Percentiles rank a stretch among this genome's conserved stretches.
Conservation (phyloP, 2,888 invertebrate genomes). For the Himalopsyche kuldschensis region DNA sequence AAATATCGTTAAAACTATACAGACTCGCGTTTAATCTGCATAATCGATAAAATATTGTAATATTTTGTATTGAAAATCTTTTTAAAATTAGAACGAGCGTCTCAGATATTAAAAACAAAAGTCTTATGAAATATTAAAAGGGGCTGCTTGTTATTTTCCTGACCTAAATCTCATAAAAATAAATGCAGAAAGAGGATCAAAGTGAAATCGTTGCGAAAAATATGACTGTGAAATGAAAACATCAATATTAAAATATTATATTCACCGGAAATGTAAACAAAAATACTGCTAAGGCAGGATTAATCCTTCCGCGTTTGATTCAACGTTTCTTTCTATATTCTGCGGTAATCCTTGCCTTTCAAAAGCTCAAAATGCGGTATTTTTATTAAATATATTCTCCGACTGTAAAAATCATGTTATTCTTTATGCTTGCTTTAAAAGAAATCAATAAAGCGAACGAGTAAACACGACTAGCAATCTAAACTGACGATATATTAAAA, state of each 20-base stretch:
- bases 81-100: no score
- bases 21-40: no score
- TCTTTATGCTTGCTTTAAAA: no score
- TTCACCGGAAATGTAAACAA: not conserved
- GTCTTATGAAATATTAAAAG: not conserved
- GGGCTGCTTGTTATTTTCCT: not conserved
- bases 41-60: not conserved
- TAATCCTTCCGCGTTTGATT: slow-evolving; percentile 14
- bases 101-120: not conserved
- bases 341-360: not conserved
- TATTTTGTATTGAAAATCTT: not conserved
- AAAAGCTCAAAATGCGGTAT: not conserved
- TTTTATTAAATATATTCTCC: not conserved
- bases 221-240: not conserved
- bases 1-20: no score
- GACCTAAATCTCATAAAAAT: not conserved
- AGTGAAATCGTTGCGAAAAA: not conserved
- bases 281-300: not conserved
- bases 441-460: no score
- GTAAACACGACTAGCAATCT: no score
- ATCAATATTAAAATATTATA: not conserved
- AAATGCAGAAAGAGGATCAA: not conserved
- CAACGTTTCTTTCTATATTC: not conserved
- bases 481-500: no score
- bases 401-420: no score